Conservation (phyloP, 1,140 invertebrate species). For the Branchinecta lynchi region DNA sequence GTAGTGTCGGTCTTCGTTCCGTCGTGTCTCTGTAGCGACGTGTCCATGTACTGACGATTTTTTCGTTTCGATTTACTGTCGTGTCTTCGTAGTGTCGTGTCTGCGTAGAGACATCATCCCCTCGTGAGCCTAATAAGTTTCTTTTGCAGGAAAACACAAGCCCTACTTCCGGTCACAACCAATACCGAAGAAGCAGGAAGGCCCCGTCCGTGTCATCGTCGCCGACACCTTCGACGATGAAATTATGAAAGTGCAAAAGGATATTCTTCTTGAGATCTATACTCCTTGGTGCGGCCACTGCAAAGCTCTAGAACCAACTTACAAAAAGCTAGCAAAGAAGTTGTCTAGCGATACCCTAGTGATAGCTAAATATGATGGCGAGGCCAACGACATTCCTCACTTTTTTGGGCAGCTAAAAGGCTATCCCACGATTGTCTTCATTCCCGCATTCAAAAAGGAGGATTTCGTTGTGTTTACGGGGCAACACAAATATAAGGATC, state of each 20-base stretch:
- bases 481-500: constrained; percentile 32
- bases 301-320: constrained; percentile 33
- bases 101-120: too few relatives aligned
- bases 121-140: neutral
- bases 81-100: too few relatives aligned
- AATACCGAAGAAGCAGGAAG: constrained; percentile 34
- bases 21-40: too few relatives aligned
- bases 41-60: too few relatives aligned
- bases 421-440: constrained; percentile 38
- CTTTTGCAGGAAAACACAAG: constrained; percentile 30
- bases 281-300: constrained; percentile 40
- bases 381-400: constrained; percentile 35
- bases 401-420: constrained; percentile 34
- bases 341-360: constrained; percentile 30
- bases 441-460: constrained; percentile 33
- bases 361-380: constrained; percentile 38
- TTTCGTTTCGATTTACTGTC: too few relatives aligned
- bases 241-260: constrained; percentile 32
- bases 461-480: constrained; percentile 34
- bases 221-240: constrained; percentile 35
- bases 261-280: constrained; percentile 36
- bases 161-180: constrained; percentile 36
- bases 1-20: too few relatives aligned
- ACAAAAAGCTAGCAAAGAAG: constrained; percentile 32
- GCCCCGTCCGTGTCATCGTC: constrained; percentile 33